phyloP scores from a whole-genome alignment of 2,888 invertebrate genomes.

The Habroteleia sp. region DNA sequence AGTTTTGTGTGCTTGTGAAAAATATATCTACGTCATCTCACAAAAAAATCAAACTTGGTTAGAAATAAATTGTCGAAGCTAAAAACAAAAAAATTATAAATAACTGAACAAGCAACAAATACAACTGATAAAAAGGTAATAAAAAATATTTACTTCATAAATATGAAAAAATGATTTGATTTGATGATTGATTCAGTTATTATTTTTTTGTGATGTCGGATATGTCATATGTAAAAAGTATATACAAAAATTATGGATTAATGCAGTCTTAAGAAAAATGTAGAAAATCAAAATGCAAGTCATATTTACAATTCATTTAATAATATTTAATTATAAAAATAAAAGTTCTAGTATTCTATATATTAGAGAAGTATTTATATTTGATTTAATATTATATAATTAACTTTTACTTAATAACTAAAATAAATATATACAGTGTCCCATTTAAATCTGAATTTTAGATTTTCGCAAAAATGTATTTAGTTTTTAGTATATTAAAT shows the following conservation, averaged over 20 bases:
- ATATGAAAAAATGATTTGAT: neutral
- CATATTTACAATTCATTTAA: constrained; percentile 2
- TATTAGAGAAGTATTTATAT: too few relatives aligned
- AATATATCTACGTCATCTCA: neutral
- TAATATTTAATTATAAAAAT: too few relatives aligned
- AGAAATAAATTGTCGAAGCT: too few relatives aligned
- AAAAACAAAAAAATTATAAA: constrained; percentile 15
- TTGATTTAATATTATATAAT: too few relatives aligned
- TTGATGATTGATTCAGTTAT: constrained; percentile 18
- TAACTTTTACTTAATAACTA: too few relatives aligned
- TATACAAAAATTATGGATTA: constrained; percentile 22
- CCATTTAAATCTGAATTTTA: too few relatives aligned
- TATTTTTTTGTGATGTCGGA: constrained; percentile 20
- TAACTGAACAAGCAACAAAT: constrained; percentile 18
- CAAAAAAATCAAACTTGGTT: constrained; percentile 5
- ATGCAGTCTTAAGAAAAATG: constrained; percentile 33
- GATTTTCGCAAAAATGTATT: too few relatives aligned
- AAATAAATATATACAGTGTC: too few relatives aligned
- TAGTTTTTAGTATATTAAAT: too few relatives aligned
- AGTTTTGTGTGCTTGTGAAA: constrained; percentile 18
- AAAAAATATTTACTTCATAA: neutral
- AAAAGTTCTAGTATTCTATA: too few relatives aligned
- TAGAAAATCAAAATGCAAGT: constrained; percentile 19
- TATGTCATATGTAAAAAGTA: constrained; percentile 16
- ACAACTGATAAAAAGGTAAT: neutral